Conservation (phyloP, 2,113 vertebrate genomes). For the Megalops atlanticus region DNA sequence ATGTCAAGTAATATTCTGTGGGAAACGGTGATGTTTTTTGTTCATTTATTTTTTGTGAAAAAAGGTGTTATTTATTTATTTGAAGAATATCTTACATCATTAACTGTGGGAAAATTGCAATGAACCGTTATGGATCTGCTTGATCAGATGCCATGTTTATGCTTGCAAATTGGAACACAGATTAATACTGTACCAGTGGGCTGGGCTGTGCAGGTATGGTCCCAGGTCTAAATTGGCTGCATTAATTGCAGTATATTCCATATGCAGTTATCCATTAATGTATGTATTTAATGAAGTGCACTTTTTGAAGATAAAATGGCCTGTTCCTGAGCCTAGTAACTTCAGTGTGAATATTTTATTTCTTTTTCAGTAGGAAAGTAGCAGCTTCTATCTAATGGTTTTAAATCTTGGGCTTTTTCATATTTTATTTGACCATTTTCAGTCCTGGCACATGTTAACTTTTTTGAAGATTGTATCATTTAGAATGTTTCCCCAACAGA, state of each 20-base stretch:
- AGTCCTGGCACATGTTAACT: no score
- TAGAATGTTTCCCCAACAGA: no score
- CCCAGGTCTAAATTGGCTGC: not conserved
- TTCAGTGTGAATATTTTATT: not conserved
- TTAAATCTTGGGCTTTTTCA: not conserved
- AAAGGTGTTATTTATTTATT: not conserved
- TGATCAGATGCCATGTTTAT: not conserved
- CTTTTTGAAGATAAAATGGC: constrained; percentile 6
- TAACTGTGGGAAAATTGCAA: not conserved
- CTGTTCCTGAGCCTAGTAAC: not conserved
- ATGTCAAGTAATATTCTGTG: not conserved
- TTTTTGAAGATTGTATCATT: no score
- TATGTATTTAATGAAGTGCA: constrained; percentile 40
- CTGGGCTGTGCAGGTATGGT: not conserved
- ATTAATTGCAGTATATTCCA: not conserved
- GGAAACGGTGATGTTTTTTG: no score
- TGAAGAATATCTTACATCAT: not conserved
- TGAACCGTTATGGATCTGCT: not conserved
- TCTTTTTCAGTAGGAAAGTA: not conserved
- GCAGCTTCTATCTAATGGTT: not conserved
- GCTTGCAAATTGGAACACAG: not conserved
- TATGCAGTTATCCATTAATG: constrained; percentile 12
- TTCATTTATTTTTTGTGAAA: no score
- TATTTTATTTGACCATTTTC: not conserved
- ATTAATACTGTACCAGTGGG: not conserved